These are phyloP conservation scores for Rhizomys pruinosus DNA, from an alignment of 2,113 vertebrate genomes.

Conservation along the genomic window DNA sequence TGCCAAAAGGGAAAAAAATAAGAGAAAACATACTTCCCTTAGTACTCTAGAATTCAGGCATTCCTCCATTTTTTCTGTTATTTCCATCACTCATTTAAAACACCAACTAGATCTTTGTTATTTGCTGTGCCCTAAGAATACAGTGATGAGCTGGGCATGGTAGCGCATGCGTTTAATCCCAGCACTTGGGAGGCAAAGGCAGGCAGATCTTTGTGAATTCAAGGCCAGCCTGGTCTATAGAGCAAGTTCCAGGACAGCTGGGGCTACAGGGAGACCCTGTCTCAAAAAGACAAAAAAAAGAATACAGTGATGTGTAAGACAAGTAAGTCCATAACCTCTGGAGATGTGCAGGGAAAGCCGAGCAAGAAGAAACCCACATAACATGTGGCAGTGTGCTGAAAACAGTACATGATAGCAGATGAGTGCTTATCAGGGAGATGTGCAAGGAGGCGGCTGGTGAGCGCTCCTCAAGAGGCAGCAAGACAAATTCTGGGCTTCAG, in stretches of 20 bases:
- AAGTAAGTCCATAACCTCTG: not conserved
- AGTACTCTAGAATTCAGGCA: not conserved
- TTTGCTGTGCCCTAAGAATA: not conserved
- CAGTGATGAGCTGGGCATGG: too few relatives aligned
- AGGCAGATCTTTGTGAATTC: too few relatives aligned
- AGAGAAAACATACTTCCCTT: not conserved
- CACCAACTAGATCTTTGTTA: not conserved
- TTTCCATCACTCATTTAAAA: not conserved
- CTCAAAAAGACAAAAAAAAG: too few relatives aligned
- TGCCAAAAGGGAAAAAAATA: not conserved
- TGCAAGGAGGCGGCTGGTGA: not conserved
- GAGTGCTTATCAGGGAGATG: not conserved
- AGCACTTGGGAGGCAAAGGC: too few relatives aligned
- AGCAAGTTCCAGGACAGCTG: too few relatives aligned
- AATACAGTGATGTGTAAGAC: not conserved
- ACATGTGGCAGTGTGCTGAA: not conserved
- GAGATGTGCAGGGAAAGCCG: not conserved
- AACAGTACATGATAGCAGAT: fast-evolving
- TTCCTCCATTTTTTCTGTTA: not conserved
- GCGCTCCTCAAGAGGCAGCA: not conserved
- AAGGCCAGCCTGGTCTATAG: too few relatives aligned
- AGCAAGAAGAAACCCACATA: not conserved
- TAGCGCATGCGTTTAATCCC: too few relatives aligned
- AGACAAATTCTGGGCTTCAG: not conserved
- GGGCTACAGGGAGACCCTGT: too few relatives aligned